phyloP scores from a whole-genome alignment of 2,797 vertebrate genomes.

The Saguinus oedipus region DNA sequence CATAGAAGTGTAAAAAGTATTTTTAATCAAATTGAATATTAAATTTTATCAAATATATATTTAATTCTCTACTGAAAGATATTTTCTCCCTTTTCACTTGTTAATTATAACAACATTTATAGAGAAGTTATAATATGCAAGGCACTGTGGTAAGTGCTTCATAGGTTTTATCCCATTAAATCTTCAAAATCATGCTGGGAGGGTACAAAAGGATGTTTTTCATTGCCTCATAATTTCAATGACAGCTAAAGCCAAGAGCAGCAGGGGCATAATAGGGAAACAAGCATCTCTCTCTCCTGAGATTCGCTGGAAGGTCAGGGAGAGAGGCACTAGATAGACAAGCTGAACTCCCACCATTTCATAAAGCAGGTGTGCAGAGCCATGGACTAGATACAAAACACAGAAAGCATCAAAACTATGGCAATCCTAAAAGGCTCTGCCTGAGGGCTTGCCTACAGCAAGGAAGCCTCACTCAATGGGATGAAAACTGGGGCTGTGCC shows the following conservation, averaged over 20 bases:
- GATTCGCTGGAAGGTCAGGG: background rate
- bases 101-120: background rate
- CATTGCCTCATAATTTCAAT: background rate
- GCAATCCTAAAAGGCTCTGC: background rate
- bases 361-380: background rate
- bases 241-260: background rate
- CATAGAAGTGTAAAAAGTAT: background rate
- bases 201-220: background rate
- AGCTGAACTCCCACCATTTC: background rate
- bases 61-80: background rate
- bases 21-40: background rate
- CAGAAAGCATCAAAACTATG: background rate
- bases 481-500: rapidly evolving
- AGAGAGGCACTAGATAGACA: background rate
- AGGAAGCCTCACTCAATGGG: background rate
- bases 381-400: background rate
- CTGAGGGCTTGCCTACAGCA: too few species aligned
- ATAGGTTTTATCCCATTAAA: background rate
- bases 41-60: background rate
- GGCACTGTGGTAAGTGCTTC: background rate
- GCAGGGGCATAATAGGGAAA: background rate
- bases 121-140: background rate
- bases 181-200: background rate
- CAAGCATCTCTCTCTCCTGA: background rate
- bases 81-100: background rate